Evolutionary conservation across 2,888 invertebrate species (phyloP).

Genomic region (Lycocerus yunnanus): DNA sequence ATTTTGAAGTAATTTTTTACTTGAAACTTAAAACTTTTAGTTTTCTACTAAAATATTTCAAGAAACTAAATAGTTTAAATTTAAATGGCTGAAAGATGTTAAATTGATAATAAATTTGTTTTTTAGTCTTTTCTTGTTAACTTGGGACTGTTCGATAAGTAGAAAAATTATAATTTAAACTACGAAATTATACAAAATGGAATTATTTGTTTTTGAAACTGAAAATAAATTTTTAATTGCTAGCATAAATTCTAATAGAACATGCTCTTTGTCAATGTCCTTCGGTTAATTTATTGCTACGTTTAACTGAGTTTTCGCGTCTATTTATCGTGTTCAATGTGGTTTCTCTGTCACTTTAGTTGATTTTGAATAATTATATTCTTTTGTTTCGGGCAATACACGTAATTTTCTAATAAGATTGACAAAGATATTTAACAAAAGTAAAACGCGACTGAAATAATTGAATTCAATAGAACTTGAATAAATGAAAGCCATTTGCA

Average conservation of each 20-base stretch:
- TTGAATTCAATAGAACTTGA: not conserved
- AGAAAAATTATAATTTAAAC: not conserved
- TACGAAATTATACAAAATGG: not conserved
- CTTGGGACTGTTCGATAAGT: not conserved
- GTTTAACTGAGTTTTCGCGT: not conserved
- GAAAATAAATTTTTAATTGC: not conserved
- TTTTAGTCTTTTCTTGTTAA: not conserved
- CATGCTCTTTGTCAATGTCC: not conserved
- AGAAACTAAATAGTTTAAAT: constrained; percentile 4
- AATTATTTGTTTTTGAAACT: not conserved
- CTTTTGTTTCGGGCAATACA: not conserved
- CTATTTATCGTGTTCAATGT: not conserved
- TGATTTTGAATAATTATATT: not conserved
- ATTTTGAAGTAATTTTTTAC: too few species aligned
- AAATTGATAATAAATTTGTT: not conserved
- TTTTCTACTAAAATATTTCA: too few species aligned
- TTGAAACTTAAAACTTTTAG: too few species aligned
- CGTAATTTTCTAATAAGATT: not conserved
- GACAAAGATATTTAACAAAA: not conserved
- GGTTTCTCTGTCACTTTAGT: not conserved
- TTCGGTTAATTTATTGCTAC: not conserved
- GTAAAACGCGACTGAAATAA: not conserved
- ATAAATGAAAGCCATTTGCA: not conserved
- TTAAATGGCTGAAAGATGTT: constrained; percentile 8
- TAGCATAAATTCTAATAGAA: not conserved